A percentile compares a stretch with the other conserved stretches of the same genome.
phyloP scores from a whole-genome alignment of 2,113 vertebrate species.

The Notiomystis cincta region DNA sequence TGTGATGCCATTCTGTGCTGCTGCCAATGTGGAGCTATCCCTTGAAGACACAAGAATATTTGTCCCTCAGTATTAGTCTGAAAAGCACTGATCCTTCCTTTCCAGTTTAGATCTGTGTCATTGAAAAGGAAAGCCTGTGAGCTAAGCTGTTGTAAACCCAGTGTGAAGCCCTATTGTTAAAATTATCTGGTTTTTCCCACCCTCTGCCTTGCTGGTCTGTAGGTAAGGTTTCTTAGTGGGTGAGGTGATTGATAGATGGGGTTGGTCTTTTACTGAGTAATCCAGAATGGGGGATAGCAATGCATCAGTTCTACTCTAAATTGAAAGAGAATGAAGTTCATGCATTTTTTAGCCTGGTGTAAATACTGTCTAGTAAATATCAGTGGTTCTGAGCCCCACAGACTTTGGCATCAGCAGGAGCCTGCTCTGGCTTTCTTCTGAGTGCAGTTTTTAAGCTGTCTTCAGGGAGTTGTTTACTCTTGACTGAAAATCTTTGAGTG shows the following conservation, averaged over 20 bases:
- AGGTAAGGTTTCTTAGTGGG: neutral
- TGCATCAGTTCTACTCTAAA: neutral
- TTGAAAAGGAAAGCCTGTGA: neutral
- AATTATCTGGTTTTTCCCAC: neutral
- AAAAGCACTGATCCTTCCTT: neutral
- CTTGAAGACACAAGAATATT: neutral
- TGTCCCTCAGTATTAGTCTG: neutral
- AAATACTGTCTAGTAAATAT: neutral
- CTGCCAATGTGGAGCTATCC: neutral
- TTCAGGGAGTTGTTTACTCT: neutral
- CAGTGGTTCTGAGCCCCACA: neutral
- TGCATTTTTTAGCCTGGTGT: neutral
- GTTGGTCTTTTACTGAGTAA: neutral
- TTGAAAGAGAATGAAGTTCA: neutral
- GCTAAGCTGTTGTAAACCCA: neutral
- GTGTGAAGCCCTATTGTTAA: neutral
- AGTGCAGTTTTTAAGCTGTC: neutral
- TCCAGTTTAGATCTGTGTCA: conserved; percentile 3
- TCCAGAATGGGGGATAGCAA: neutral
- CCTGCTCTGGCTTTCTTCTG: neutral
- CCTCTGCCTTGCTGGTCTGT: neutral
- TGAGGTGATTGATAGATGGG: neutral
- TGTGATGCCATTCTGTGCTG: neutral
- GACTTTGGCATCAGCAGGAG: neutral
- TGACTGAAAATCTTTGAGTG: neutral